phyloP scores from a whole-genome alignment of 2,888 invertebrate genomes.

The Lampropteryx suffumata region DNA sequence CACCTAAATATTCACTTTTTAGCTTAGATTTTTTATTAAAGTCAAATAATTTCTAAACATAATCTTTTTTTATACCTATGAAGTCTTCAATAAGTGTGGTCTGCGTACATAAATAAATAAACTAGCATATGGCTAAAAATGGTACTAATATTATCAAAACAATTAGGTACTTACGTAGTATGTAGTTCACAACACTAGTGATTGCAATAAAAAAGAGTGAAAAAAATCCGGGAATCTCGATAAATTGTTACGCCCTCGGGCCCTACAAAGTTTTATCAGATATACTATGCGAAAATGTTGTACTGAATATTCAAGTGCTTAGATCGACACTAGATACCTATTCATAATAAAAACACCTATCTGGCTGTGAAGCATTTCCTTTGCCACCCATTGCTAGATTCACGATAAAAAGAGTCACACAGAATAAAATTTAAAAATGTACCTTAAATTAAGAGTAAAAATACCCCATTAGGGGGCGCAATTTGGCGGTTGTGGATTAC shows the following conservation, averaged over 20 bases:
- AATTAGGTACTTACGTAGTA: too few relatives aligned
- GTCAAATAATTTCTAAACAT: too few relatives aligned
- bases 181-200: conserved; percentile 20
- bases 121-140: too few relatives aligned
- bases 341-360: conserved; percentile 55
- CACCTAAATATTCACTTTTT: too few relatives aligned
- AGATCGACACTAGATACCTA: conserved; percentile 62
- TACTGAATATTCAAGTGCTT: conserved; percentile 60
- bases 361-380: conserved; percentile 48
- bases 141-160: too few relatives aligned
- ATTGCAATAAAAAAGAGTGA: conserved; percentile 29
- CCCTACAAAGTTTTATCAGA: conserved; percentile 63
- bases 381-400: conserved; percentile 55
- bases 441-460: conserved; percentile 57
- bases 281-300: conserved; percentile 63
- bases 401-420: conserved; percentile 22
- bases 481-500: conserved; percentile 41
- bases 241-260: conserved; percentile 71
- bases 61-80: too few relatives aligned
- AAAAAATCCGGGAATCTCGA: conserved; percentile 57
- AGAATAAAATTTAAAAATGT: conserved; percentile 36
- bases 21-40: too few relatives aligned
- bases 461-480: conserved; percentile 59
- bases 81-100: too few relatives aligned
- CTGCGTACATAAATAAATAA: too few relatives aligned